Evolutionary conservation across 2,113 vertebrate genomes (phyloP), one percentile per base, ranked within the genome.

Genomic region (Hipposideros armiger): DNA sequence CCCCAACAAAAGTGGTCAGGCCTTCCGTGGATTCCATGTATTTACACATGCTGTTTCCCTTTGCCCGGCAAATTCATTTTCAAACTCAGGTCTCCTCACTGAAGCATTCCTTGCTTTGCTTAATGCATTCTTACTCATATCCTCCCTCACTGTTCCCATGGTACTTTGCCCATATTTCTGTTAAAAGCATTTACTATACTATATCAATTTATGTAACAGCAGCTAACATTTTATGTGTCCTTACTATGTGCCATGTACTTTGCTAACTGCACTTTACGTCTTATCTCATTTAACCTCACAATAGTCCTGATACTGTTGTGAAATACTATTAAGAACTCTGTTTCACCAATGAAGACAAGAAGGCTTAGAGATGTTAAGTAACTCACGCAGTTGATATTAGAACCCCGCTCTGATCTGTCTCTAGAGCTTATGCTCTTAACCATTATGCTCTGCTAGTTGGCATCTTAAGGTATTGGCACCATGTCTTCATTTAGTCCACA

Each of bases 331-430:
- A 88, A 89, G 82, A 91, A 73, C 52, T 50, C 7, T 64, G 11
- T 85, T 89, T 80, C 74, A 84, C 28, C 76, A 45, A 64, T 77
- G 26, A 91, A 74, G 47, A 80, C 60, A 83, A 91, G 47, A 87
- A 89, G 15, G 26, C 36, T 84, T 80, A 69, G 36, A 93, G 58
- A 81, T 84, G 36, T 40, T 90, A 92, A 78, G 20, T 84, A 69
- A 80, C 36, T 87, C 56, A 83, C 24, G 78, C n/a, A 52, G 69
- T 92, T 87, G 22, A 16, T 91, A 93, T 84, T 95, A 95, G 42
- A 70, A 84, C 62, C 36, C 52, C 95, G 7, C 19, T 95, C 30
- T 93, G 16, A 69, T 72, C 32, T 82, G 30, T 76, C 67, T 86
- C n/a, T 89, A 70, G 28, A 86, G 89, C 58, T 70, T 77, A 83